These are phyloP conservation scores for Pelochelys cantorii DNA, from an alignment of 2,797 vertebrate genomes.

Conservation along the genomic window DNA sequence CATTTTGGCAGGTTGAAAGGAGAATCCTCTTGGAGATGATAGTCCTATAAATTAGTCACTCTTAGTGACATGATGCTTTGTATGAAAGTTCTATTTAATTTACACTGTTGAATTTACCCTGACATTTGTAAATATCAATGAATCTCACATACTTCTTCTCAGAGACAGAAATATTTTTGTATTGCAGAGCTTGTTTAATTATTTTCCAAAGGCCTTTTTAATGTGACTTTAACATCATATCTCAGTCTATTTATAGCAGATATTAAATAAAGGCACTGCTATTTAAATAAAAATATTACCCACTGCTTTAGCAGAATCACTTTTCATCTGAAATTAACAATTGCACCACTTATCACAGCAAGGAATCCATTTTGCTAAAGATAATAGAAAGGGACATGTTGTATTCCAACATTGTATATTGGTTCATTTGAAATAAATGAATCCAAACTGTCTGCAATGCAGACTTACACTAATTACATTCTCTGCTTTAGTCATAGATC, in stretches of 20 bases:
- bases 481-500: slow-evolving; percentile 57
- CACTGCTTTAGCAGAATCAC: slow-evolving; percentile 73
- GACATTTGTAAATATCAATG: neutral
- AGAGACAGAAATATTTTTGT: slow-evolving; percentile 27
- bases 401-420: slow-evolving; percentile 62
- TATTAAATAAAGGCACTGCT: slow-evolving; percentile 50
- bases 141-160: neutral
- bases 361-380: slow-evolving; percentile 80
- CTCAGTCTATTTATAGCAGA: slow-evolving; percentile 53
- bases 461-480: slow-evolving; percentile 67
- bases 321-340: slow-evolving; percentile 77
- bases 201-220: neutral
- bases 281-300: slow-evolving; percentile 76
- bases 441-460: slow-evolving; percentile 68
- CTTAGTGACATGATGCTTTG: neutral
- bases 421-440: slow-evolving; percentile 71
- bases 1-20: neutral
- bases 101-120: neutral
- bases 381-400: slow-evolving; percentile 66
- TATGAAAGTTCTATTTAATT: neutral
- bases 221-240: slow-evolving; percentile 37
- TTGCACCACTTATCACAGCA: slow-evolving; percentile 80
- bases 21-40: neutral
- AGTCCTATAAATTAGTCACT: neutral
- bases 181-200: neutral